Evolutionary conservation across 2,888 invertebrate genomes (phyloP).

Genomic region (Ephialtes manifestator): DNA sequence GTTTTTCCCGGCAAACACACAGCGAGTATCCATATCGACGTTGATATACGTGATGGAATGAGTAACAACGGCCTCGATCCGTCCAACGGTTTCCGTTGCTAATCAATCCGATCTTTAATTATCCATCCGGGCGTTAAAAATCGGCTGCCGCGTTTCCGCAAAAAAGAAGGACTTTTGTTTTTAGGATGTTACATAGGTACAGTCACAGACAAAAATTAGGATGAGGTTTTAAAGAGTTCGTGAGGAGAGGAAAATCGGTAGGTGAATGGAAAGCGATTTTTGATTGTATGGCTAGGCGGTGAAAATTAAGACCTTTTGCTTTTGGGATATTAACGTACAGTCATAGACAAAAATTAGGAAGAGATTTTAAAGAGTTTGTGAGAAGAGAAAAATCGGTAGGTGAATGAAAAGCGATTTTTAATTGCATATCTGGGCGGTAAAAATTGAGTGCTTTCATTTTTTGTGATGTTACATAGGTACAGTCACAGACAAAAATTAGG

Average conservation of each 20-base stretch:
- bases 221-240: no score
- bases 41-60: slow-evolving; percentile 49
- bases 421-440: not conserved
- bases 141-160: not conserved
- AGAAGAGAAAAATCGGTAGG: not conserved
- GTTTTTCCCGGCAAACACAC: slow-evolving; percentile 7
- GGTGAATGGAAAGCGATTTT: no score
- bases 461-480: not conserved
- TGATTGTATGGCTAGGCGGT: no score
- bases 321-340: not conserved
- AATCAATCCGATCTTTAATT: slow-evolving; percentile 58
- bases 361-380: no score
- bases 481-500: not conserved
- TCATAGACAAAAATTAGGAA: not conserved
- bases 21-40: slow-evolving; percentile 26
- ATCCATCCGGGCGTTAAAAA: not conserved
- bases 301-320: no score
- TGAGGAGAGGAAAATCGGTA: not conserved
- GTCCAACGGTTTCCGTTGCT: slow-evolving; percentile 30
- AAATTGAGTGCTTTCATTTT: not conserved
- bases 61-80: slow-evolving; percentile 25
- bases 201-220: not conserved
- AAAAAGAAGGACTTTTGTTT: not conserved
- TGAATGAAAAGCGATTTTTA: not conserved
- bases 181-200: not conserved